Evolutionary conservation across 2,113 vertebrate genomes (phyloP), one percentile per base, ranked within the genome.

Genomic region (Oceanodroma tethys): DNA sequence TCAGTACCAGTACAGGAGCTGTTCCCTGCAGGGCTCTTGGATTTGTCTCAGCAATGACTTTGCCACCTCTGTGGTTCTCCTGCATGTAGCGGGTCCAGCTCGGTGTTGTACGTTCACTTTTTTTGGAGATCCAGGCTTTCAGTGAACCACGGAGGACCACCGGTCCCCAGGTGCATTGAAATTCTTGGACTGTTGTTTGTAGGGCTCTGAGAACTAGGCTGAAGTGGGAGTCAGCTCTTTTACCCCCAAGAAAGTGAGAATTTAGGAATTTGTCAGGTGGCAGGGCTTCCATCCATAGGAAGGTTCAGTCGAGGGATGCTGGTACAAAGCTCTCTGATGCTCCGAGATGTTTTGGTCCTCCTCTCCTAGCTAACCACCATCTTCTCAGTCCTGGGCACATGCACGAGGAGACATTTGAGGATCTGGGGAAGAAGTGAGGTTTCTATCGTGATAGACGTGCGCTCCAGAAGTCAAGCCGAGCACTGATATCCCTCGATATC

Each of bases 401-500:
- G 11, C 42, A 3, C 13, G 7, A 2, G 2, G 71, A 47, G 67
- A 16, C 0, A 0, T 22, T 38, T 30, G 62, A 82, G 40, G 23
- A 5, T 42, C 36, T 26, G 22, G n/a, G 63, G 72, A 74, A 68
- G 42, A 53, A 68, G 10, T 0, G 1, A 81, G 56, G 26, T 40
- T 60, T 89, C 81, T 43, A 3, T 20, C 59, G 20, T 7, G 30
- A 2, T 6, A 23, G 15, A 6, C 2, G 0, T 10, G 52, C 1
- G 2, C 74, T 71, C 40, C 66, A 59, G 85, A 34, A 50, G 4
- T 27, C 6, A 4, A 47, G 7, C 50, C 4, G 55, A 45, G 32
- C 1, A 2, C 60, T 3, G n/a, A 4, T 15, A 11, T 7, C 43
- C 0, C 66, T n/a, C 4, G 2, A 1, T 30, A 2, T 4, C 3